Base-by-base conservation (phyloP, 2,113 vertebrate genomes). In the Sturnira hondurensis region DNA sequence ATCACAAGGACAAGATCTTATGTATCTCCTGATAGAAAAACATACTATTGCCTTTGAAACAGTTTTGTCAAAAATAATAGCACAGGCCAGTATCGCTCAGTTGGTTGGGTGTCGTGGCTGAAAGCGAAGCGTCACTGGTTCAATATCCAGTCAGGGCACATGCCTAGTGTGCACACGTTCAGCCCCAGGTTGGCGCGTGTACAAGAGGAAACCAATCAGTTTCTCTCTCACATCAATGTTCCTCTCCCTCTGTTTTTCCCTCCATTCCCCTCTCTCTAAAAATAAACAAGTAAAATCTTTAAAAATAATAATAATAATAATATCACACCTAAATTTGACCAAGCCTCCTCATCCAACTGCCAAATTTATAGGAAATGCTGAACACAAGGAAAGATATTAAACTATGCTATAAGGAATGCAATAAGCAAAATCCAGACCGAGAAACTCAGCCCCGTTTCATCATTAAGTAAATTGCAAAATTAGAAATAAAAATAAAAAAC, bases 291-390 rank as follows among this genome's bases (percentile, higher is more conserved):
- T 31, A 63, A 63, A 63, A 63, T 63, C 58, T 63, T 63, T 63
- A 43, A 71, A 2, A 74, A 17, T 28, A 74, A 47, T 45, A n/a
- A 17, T 28, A 74, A 47, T 45, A n/a, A 17, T 36, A 36, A 22
- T 36, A 38, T 33, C 28, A 76, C 73, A 76, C 28, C 43, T 33
- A 28, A 47, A 45, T 47, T 50, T 50, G 31, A 50, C 58, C 17
- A 80, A 85, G 63, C 19, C 77, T 86, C 47, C 26, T 89, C 36
- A 91, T 3, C 43, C 71, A 94, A 91, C 8, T 77, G 20, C 28
- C 31, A 81, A 96, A 93, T 67, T 93, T 96, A 47, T 4, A 76
- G 70, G 56, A 94, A 83, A 95, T 31, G 47, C 9, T 84, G 28
- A 95, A 24, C 20, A 58, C 5, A 77, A 96, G 81, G 13, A 83